Evolutionary conservation across 2,797 vertebrate genomes (phyloP).

Genomic region (Acipenser ruthenus): DNA sequence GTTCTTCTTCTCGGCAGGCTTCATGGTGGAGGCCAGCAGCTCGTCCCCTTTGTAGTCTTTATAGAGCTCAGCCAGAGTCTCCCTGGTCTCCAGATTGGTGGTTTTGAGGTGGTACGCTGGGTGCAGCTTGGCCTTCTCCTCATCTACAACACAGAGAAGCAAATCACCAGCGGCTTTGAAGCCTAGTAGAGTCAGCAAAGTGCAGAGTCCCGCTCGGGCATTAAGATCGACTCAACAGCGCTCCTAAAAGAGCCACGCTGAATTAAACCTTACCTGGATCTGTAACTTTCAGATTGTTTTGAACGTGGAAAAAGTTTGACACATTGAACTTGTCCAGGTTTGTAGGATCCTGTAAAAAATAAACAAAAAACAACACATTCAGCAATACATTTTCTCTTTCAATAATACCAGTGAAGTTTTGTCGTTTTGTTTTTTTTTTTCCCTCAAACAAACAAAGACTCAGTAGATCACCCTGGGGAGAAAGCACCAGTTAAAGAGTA

Average conservation of each 20-base stretch:
- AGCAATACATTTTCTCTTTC: neutral
- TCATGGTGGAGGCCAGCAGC: constrained; percentile 87
- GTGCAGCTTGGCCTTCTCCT: constrained; percentile 84
- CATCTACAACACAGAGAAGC: constrained; percentile 58
- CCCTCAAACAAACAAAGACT: neutral
- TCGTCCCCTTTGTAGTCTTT: constrained; percentile 89
- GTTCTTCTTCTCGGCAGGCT: constrained; percentile 75
- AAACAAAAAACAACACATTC: neutral
- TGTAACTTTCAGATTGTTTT: constrained; percentile 83
- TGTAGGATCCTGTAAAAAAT: constrained; percentile 75
- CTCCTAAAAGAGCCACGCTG: neutral
- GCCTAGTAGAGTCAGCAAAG: too few species aligned
- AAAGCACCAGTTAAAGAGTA: neutral
- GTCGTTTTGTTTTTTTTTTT: neutral
- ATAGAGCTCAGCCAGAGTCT: constrained; percentile 89
- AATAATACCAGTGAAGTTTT: neutral
- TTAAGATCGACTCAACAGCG: too few species aligned
- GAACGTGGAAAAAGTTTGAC: constrained; percentile 88
- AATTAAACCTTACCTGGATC: constrained; percentile 69
- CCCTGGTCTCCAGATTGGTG: constrained; percentile 84
- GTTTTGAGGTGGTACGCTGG: constrained; percentile 85
- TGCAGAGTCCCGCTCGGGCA: too few species aligned
- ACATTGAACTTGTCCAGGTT: constrained; percentile 97
- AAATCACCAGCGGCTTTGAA: neutral
- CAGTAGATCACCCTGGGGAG: neutral